phyloP scores from a whole-genome alignment of 2,888 invertebrate genomes.

The Chymomyza amoena region DNA sequence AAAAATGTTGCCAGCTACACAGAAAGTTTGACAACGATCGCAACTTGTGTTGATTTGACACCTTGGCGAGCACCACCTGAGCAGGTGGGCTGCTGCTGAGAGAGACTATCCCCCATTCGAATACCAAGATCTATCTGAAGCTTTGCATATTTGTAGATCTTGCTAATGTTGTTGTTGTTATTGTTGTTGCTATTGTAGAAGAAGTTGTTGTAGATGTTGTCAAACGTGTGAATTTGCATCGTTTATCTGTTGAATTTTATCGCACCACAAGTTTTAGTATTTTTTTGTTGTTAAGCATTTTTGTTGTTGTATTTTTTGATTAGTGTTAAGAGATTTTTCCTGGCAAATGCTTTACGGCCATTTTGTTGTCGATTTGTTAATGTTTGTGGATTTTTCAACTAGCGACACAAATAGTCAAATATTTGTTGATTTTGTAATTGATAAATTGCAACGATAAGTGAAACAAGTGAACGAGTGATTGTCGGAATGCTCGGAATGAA shows the following conservation, averaged over 20 bases:
- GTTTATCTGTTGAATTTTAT: slow-evolving; percentile 51
- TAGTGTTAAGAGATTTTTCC: slow-evolving; percentile 57
- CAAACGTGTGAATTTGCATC: slow-evolving; percentile 45
- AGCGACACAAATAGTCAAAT: neutral
- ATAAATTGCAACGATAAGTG: neutral
- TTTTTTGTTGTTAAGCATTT: slow-evolving; percentile 24
- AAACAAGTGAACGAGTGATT: neutral
- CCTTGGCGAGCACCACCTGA: slow-evolving; percentile 50
- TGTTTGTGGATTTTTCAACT: slow-evolving; percentile 11
- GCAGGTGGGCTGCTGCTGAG: neutral
- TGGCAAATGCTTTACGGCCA: slow-evolving; percentile 45
- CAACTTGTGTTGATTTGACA: slow-evolving; percentile 63
- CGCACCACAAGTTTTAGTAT: slow-evolving; percentile 22
- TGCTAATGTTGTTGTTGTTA: neutral
- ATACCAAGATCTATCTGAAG: neutral
- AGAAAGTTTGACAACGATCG: slow-evolving; percentile 52
- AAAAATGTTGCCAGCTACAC: slow-evolving; percentile 29
- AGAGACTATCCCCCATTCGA: neutral
- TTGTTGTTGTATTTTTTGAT: slow-evolving; percentile 13
- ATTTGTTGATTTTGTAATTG: neutral
- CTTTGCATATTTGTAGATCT: neutral
- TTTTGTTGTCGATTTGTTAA: slow-evolving; percentile 58
- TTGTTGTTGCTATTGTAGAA: neutral
- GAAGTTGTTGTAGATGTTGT: slow-evolving; percentile 10
- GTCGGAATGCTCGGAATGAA: neutral